Evolutionary conservation across 2,113 vertebrate genomes (phyloP).

Genomic region (Orthonyx spaldingii): DNA sequence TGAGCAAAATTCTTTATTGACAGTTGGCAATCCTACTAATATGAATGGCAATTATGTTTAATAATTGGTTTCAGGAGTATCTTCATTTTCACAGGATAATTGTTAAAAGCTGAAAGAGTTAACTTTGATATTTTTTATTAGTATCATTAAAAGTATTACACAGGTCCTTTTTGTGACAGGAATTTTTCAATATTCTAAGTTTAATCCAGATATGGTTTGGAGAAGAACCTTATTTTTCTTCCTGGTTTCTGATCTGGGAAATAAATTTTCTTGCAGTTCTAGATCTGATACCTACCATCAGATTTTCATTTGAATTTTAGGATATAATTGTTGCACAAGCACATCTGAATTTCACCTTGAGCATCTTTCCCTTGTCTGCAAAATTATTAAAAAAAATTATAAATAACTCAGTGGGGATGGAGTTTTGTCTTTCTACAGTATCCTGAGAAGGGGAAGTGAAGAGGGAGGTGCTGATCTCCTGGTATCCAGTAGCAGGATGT

Average conservation of each 20-base stretch:
- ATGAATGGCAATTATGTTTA: neutral
- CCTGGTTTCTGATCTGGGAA: neutral
- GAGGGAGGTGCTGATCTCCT: neutral
- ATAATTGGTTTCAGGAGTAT: neutral
- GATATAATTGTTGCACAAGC: neutral
- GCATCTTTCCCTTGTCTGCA: neutral
- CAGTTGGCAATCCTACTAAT: neutral
- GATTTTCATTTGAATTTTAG: neutral
- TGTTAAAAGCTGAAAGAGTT: neutral
- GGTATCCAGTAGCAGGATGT: fast-evolving
- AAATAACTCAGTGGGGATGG: neutral
- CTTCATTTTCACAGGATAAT: neutral
- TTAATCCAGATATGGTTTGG: neutral
- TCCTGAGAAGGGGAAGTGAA: neutral
- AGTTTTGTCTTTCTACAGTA: neutral
- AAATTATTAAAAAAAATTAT: neutral
- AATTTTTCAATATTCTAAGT: neutral
- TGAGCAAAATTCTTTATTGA: neutral
- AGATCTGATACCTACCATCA: neutral
- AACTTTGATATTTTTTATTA: neutral
- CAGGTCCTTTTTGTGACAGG: neutral
- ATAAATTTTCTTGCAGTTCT: neutral
- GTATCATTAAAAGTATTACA: neutral
- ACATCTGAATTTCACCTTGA: neutral
- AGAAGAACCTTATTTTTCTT: neutral